Evolutionary conservation across 2,888 invertebrate species (phyloP).

Genomic region (Pediacus dermestoides): DNA sequence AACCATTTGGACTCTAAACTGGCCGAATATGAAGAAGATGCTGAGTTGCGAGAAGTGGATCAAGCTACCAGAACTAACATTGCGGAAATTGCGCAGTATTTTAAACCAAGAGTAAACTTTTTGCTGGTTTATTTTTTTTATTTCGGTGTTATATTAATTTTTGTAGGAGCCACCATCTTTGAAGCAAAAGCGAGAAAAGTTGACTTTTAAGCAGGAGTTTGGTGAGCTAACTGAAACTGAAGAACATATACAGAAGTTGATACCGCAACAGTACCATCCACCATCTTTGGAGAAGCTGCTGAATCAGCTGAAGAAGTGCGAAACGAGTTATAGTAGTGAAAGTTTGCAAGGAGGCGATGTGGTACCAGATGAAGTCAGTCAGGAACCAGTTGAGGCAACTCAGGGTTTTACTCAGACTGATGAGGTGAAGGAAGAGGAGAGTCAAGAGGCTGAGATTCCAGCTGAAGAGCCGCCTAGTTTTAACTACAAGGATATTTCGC

Average conservation of each 20-base stretch:
- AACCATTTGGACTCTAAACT: conserved; percentile 23
- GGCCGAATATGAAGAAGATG: conserved; percentile 22
- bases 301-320: conserved; percentile 31
- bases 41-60: no score
- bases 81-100: not conserved
- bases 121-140: not conserved
- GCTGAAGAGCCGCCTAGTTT: no score
- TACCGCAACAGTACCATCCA: not conserved
- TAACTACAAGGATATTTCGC: not conserved
- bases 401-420: no score
- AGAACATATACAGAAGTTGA: no score
- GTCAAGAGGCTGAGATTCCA: no score
- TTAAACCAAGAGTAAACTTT: conserved; percentile 4
- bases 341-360: not conserved
- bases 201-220: no score
- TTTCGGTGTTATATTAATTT: not conserved
- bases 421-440: no score
- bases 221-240: no score
- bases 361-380: not conserved
- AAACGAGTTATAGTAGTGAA: conserved; percentile 10
- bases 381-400: no score
- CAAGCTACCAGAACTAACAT: no score
- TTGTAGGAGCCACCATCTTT: conserved; percentile 15
- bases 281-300: conserved; percentile 27
- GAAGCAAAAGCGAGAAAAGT: conserved; percentile 22